Evolutionary conservation across 2,113 vertebrate species (phyloP).

Genomic region (Callopanchax toddi): DNA sequence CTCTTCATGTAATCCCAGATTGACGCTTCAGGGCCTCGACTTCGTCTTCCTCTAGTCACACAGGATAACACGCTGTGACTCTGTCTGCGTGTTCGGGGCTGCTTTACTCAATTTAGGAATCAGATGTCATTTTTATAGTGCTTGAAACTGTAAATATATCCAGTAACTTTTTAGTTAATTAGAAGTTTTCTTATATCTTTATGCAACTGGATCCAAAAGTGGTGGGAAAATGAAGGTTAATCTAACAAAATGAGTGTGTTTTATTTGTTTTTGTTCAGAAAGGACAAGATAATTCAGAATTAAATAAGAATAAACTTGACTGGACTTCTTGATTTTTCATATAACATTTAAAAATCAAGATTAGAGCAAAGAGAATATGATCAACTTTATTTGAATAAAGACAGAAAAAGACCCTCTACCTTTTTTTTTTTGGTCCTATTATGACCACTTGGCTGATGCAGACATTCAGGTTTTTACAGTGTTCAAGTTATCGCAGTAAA

Average conservation of each 20-base stretch:
- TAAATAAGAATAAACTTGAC: not conserved
- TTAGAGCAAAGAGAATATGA: too few relatives aligned
- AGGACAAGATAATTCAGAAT: too few relatives aligned
- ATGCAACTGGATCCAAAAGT: too few relatives aligned
- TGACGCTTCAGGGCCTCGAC: too few relatives aligned
- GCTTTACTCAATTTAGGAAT: not conserved
- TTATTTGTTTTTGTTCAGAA: not conserved
- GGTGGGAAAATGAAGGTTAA: too few relatives aligned
- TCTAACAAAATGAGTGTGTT: too few relatives aligned
- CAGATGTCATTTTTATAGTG: not conserved
- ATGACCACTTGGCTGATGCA: not conserved
- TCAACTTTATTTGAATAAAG: too few relatives aligned
- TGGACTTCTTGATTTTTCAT: not conserved
- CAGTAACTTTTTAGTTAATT: too few relatives aligned
- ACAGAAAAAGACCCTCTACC: not conserved
- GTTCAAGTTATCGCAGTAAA: slow-evolving; percentile 13
- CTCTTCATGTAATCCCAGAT: not conserved
- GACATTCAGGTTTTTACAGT: not conserved
- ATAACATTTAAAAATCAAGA: too few relatives aligned
- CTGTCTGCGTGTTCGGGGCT: not conserved
- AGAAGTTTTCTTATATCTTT: too few relatives aligned
- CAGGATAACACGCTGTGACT: not conserved
- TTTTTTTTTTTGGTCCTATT: not conserved
- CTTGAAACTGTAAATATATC: not conserved
- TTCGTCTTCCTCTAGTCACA: not conserved